Evolutionary conservation across 1,140 invertebrate genomes (phyloP).

Genomic region (Drosophila nigrodunni): DNA sequence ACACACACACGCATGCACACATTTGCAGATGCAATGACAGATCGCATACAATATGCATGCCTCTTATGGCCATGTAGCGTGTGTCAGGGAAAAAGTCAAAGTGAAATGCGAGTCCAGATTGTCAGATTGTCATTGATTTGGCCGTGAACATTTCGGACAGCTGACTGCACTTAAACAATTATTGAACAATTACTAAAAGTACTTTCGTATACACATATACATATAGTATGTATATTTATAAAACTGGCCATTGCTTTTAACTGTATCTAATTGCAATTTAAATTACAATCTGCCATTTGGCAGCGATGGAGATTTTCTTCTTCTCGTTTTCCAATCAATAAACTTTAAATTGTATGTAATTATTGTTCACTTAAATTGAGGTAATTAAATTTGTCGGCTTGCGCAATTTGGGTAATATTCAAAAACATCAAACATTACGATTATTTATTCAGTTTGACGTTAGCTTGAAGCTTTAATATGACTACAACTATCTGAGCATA

Average conservation of each 20-base stretch:
- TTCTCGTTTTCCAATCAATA: not conserved
- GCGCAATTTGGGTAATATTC: not conserved
- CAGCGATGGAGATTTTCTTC: not conserved
- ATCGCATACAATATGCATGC: constrained; percentile 38
- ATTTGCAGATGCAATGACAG: constrained; percentile 7
- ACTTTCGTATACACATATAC: not conserved
- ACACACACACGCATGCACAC: not conserved
- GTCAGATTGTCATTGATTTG: constrained; percentile 63
- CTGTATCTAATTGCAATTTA: constrained; percentile 4
- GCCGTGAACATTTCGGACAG: constrained; percentile 55
- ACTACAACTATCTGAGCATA: not conserved
- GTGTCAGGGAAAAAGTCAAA: constrained; percentile 57
- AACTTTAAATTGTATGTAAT: constrained; percentile 11
- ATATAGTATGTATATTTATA: constrained; percentile 16
- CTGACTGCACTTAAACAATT: constrained; percentile 66
- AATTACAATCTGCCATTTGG: not conserved
- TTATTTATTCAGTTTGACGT: not conserved
- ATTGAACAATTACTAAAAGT: constrained; percentile 55
- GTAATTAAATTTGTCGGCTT: not conserved
- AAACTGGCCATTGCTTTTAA: constrained; percentile 7
- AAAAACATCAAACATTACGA: not conserved
- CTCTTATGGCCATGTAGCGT: constrained; percentile 26
- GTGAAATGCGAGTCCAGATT: constrained; percentile 63
- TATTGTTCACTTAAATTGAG: constrained; percentile 8
- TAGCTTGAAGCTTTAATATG: not conserved